Conservation (phyloP, 1,140 invertebrate genomes). For the Lasaia peninsularis region DNA sequence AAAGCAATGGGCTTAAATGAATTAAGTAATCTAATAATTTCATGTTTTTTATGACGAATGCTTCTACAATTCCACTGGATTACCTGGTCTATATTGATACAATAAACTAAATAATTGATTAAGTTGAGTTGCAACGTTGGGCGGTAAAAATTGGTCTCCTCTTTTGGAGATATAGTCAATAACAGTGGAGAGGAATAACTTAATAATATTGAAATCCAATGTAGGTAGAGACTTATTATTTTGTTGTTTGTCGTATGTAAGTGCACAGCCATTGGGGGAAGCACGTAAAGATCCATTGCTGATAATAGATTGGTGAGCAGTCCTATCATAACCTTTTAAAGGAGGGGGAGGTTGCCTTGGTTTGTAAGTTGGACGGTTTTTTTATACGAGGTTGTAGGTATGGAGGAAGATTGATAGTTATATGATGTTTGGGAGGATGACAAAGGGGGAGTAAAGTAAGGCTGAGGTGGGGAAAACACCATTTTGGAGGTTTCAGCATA, state of each 20-base stretch:
- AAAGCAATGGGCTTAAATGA: no score
- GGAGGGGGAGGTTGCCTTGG: not conserved
- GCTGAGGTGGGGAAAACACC: not conserved
- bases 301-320: not conserved
- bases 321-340: not conserved
- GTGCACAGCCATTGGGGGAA: not conserved
- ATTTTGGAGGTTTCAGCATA: conserved; percentile 1
- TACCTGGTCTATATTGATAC: not conserved
- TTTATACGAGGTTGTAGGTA: not conserved
- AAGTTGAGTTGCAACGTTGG: not conserved
- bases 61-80: conserved; percentile 10
- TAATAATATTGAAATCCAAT: not conserved
- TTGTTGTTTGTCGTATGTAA: no score
- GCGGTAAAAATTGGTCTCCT: not conserved
- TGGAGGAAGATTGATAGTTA: not conserved
- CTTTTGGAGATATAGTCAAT: not conserved
- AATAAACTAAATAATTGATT: not conserved
- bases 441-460: not conserved
- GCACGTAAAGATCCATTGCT: not conserved
- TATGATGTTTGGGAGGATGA: not conserved
- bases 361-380: not conserved
- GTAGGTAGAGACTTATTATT: not conserved
- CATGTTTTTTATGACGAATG: conserved; percentile 12
- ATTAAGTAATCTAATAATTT: not conserved
- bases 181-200: not conserved